phyloP scores from a whole-genome alignment of 2,888 invertebrate genomes.

The Ophion ventricosus region DNA sequence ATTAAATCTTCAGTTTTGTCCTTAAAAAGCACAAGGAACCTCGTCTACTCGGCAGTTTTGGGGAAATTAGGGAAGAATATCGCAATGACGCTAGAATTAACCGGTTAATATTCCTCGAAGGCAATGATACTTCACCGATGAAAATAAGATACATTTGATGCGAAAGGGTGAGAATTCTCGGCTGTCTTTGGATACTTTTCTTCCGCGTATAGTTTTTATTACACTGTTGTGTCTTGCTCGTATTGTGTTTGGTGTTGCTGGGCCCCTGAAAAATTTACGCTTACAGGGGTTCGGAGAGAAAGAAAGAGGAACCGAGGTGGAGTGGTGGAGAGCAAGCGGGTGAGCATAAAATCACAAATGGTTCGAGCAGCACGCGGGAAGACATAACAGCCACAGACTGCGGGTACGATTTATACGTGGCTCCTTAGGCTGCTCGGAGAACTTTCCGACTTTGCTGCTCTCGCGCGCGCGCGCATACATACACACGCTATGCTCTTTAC shows the following conservation, averaged over 20 bases:
- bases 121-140: no score
- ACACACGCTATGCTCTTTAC: conserved; percentile 73
- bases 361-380: conserved; percentile 71
- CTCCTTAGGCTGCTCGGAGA: conserved; percentile 70
- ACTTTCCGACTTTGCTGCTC: conserved; percentile 19
- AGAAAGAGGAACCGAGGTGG: conserved; percentile 18
- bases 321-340: conserved; percentile 48
- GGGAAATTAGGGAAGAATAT: no score
- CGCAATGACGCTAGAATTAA: no score
- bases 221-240: neutral
- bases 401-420: conserved; percentile 77
- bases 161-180: neutral
- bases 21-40: no score
- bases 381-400: conserved; percentile 75
- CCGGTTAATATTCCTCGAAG: no score
- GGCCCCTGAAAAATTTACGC: conserved; percentile 6
- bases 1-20: no score
- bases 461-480: conserved; percentile 33
- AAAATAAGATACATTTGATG: neutral
- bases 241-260: conserved; percentile 18
- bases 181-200: neutral
- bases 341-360: conserved; percentile 77
- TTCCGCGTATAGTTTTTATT: neutral
- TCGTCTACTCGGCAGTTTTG: no score
- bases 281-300: neutral